These are phyloP conservation scores for Steinernema scapterisci DNA, from an alignment of 2,888 invertebrate genomes.

Conservation along the genomic window DNA sequence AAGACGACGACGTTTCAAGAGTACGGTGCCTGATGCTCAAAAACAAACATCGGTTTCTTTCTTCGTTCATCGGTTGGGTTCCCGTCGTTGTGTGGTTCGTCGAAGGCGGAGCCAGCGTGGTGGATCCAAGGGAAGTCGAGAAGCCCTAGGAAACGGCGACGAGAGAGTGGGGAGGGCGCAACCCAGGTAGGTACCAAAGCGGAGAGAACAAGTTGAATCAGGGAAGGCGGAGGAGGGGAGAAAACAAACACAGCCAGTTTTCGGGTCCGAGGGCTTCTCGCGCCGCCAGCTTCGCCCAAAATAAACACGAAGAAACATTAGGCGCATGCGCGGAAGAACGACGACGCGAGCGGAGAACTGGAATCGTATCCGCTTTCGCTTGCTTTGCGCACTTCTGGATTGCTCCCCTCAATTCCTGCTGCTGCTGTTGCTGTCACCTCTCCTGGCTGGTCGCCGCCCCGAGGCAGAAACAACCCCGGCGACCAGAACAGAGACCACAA, in stretches of 20 bases:
- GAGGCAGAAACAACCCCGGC: background rate
- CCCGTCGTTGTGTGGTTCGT: constrained; percentile 9
- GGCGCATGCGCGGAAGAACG: constrained; percentile 23
- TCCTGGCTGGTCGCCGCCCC: too few relatives aligned
- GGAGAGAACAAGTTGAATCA: constrained; percentile 26
- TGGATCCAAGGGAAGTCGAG: constrained; percentile 24
- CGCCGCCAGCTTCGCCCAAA: constrained; percentile 29
- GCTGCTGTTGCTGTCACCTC: background rate
- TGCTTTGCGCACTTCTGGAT: constrained; percentile 23
- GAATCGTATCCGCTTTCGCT: constrained; percentile 31
- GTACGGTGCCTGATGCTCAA: constrained; percentile 28
- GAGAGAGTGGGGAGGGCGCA: background rate
- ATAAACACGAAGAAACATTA: constrained; percentile 32
- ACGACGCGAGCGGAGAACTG: background rate
- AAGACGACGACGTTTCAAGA: constrained; percentile 29
- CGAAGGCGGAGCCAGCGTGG: background rate
- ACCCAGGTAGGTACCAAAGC: constrained; percentile 1
- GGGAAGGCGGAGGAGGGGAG: background rate
- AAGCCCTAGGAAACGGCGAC: background rate
- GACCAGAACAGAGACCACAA: constrained; percentile 26
- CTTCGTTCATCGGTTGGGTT: background rate
- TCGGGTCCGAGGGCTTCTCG: constrained; percentile 2
- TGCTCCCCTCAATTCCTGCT: background rate
- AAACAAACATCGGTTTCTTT: constrained; percentile 33
- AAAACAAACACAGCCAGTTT: constrained; percentile 33